Base-by-base conservation (phyloP, 1,140 invertebrate genomes). In the Laodelphax striatellus region DNA sequence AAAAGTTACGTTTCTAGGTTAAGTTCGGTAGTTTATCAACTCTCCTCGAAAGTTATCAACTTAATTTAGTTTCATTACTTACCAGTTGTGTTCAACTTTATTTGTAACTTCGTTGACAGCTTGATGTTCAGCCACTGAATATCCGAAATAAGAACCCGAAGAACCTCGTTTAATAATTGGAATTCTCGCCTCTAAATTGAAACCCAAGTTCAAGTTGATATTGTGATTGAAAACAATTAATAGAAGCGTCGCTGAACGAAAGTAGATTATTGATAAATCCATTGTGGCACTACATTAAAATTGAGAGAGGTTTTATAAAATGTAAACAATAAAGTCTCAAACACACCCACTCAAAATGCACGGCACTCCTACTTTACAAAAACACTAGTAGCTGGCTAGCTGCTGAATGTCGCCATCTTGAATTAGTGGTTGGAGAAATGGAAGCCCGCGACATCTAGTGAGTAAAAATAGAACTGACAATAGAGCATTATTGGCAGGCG, bases 101-200 rank as follows among this genome's bases (percentile, higher is more conserved):
- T 56, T 69, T 50, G 66, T 69, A 44, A 68, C 69, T 42, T 76
- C 74, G 28, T 75, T 70, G 0, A 78, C 64, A 63, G 81, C 80
- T 64, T 83, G 77, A 72, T 94, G 91, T 73, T 92, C 82, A 52
- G 91, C 90, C 14, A 94, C 85, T 38, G 90, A 91, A 78, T 86
- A 94, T 74, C 91, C 91, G 75, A 94, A 94, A 76, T 91, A 92
- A 46, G 88, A 87, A 41, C 80, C 82, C 22, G 66, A 63, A 43
- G 71, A 64, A 64, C 88, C 90, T 57, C 77, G 72, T 76, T 92
- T 92, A 67, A 92, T 81, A 68, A 93, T 77, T 69, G 91, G 88
- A 74, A 93, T 82, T 71, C 85, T 80, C 53, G 86, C 78, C 72
- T 94, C 91, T 67, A 94, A 78, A 78, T 94, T 94, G 75, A 93